phyloP scores from a whole-genome alignment of 2,113 vertebrate genomes.

The Micronycteris hirsuta region DNA sequence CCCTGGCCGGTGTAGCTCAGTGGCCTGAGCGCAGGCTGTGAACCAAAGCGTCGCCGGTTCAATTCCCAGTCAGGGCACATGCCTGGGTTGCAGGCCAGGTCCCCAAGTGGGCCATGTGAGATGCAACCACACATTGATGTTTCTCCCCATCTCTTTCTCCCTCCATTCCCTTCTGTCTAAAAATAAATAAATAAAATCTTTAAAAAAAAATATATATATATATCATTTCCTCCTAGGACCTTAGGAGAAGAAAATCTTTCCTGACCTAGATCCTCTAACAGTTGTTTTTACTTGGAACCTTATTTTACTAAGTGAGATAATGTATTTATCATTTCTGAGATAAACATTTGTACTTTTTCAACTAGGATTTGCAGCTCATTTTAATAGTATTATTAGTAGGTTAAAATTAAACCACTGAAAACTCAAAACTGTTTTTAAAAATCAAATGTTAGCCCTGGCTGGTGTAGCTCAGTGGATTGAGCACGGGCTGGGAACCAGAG shows the following conservation, averaged over 20 bases:
- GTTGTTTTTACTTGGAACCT: slow-evolving; percentile 33
- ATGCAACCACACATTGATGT: too few species aligned
- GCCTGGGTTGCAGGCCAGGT: too few species aligned
- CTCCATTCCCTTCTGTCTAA: too few species aligned
- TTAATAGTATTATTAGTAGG: background rate
- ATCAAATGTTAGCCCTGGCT: slow-evolving; percentile 14
- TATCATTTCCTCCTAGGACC: background rate
- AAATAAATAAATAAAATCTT: too few species aligned
- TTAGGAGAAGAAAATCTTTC: slow-evolving; percentile 24
- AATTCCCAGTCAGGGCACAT: too few species aligned
- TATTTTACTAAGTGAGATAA: slow-evolving; percentile 32
- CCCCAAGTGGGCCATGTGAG: too few species aligned
- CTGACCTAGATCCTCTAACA: background rate
- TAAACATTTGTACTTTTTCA: slow-evolving; percentile 5
- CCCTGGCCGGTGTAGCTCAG: too few species aligned
- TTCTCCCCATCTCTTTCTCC: too few species aligned
- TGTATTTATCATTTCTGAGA: slow-evolving; percentile 23
- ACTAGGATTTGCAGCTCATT: background rate
- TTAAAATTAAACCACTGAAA: slow-evolving; percentile 45
- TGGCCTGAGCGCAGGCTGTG: too few species aligned
- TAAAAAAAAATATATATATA: background rate
- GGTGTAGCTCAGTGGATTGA: too few species aligned
- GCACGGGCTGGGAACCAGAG: too few species aligned
- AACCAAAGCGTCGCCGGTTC: too few species aligned
- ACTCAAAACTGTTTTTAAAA: slow-evolving; percentile 18